Conservation (phyloP, 2,797 vertebrate species). For the Artibeus lituratus region DNA sequence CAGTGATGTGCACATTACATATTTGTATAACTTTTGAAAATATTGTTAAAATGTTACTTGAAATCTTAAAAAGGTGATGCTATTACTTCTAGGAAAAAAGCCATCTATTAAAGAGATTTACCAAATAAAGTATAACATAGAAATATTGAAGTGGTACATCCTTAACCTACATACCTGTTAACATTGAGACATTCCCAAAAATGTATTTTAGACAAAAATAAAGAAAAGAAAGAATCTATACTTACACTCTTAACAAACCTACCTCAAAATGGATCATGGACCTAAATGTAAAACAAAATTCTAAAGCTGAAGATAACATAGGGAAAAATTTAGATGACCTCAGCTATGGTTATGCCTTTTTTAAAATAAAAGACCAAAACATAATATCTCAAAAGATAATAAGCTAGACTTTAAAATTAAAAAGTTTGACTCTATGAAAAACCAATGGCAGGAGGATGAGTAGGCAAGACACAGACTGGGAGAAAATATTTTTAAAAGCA, state of each 20-base stretch:
- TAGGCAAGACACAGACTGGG: neutral
- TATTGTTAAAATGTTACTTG: neutral
- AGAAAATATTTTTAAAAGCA: neutral
- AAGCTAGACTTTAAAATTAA: neutral
- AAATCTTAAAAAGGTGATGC: neutral
- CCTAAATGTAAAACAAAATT: neutral
- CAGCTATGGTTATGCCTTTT: neutral
- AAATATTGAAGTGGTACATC: neutral
- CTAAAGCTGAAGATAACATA: neutral
- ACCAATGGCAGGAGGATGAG: neutral
- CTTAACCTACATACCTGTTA: neutral
- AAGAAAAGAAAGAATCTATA: neutral
- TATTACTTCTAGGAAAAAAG: neutral
- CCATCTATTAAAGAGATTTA: neutral
- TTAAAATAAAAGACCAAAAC: neutral
- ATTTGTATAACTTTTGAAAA: neutral
- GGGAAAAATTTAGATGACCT: neutral
- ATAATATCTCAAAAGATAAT: neutral
- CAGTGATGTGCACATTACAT: neutral
- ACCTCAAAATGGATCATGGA: neutral
- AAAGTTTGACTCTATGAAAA: neutral
- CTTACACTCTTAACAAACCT: neutral
- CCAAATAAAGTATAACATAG: neutral
- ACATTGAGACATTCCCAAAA: neutral
- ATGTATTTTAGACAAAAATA: too few relatives aligned